Base-by-base conservation (phyloP, 2,113 vertebrate species). In the Ictidomys tridecemlineatus region DNA sequence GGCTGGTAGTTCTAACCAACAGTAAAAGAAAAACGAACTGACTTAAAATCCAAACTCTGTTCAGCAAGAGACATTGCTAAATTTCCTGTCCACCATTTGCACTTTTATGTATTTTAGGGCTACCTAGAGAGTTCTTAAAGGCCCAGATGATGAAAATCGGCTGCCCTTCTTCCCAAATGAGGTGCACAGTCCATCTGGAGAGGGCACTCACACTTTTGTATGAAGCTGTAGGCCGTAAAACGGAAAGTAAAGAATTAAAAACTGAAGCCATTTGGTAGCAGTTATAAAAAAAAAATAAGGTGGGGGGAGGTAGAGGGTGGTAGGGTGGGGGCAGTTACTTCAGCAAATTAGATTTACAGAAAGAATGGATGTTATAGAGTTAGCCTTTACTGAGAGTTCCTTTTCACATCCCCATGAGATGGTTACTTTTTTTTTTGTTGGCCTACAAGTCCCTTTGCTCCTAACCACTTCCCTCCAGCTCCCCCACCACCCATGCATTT, bases 221-320 rank as follows among this genome's bases (percentile, higher is more conserved):
- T 96, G 80, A 94, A 97, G 95, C 39, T 22, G 72, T 96, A 89
- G 94, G 92, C 90, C 4, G 0, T 97, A 98, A 97, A 95, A 95
- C 5, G 11, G 95, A 93, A 95, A 98, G 97, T 87, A 96, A 97
- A 97, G 97, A 98, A 97, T 98, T 98, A 97, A 98, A 98, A 98
- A 97, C 94, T 92, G 79, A 94, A 96, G 93, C 94, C 96, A 96
- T 98, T 97, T 97, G 97, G 96, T 98, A 98, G 97, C 96, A 96
- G 95, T 95, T 97, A 97, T 72, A 83, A 86, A 89, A 95, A 95
- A 83, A 87, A 93, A 85, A 78, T 77, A 91, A 39, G n/a, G 84
- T 11, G 2, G 39, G 77, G 73, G 78, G 96, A 89, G 58, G 91
- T 80, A 89, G 88, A 93, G 88, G 74, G 94, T 69, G 87, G 85